A percentile compares a stretch with the other conserved stretches of the same genome.
Conservation (phyloP, 1,140 invertebrate genomes). For the Lordiphosa mommai region DNA sequence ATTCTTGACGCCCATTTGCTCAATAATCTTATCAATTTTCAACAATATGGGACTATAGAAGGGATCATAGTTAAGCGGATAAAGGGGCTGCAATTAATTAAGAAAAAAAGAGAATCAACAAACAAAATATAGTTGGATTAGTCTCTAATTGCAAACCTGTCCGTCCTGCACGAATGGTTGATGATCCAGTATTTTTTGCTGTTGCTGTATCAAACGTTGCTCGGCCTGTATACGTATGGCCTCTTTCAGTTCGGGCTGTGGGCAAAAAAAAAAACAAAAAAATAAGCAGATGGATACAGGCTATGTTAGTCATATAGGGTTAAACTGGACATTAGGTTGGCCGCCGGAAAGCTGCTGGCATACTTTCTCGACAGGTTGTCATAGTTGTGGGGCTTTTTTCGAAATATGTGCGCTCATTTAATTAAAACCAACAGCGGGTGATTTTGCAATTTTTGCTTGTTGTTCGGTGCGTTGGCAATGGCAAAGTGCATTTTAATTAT, state of each 20-base stretch:
- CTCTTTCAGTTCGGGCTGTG: slow-evolving; percentile 74
- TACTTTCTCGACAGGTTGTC: slow-evolving; percentile 52
- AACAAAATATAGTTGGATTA: slow-evolving; percentile 13
- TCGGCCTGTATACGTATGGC: slow-evolving; percentile 79
- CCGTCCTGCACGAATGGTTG: slow-evolving; percentile 78
- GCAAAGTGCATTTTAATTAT: slow-evolving; percentile 72
- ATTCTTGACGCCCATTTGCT: slow-evolving; percentile 84
- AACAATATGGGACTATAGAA: slow-evolving; percentile 89
- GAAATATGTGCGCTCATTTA: slow-evolving; percentile 47
- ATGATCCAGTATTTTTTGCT: slow-evolving; percentile 77
- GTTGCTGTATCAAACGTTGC: slow-evolving; percentile 73
- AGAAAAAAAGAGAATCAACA: not conserved
- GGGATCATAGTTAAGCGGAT: slow-evolving; percentile 82
- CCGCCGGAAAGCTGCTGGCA: slow-evolving; percentile 18
- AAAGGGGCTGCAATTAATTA: slow-evolving; percentile 58
- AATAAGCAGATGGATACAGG: not conserved
- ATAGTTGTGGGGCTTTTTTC: slow-evolving; percentile 10
- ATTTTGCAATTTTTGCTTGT: slow-evolving; percentile 43
- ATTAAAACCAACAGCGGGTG: slow-evolving; percentile 44
- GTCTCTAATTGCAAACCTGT: slow-evolving; percentile 49
- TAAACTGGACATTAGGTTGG: not conserved
- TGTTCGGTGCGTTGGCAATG: slow-evolving; percentile 23
- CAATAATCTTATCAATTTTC: slow-evolving; percentile 87
- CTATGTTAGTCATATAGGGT: not conserved
- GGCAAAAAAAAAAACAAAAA: not conserved